Conservation (phyloP, 2,888 invertebrate genomes). For the Amiota minor region DNA sequence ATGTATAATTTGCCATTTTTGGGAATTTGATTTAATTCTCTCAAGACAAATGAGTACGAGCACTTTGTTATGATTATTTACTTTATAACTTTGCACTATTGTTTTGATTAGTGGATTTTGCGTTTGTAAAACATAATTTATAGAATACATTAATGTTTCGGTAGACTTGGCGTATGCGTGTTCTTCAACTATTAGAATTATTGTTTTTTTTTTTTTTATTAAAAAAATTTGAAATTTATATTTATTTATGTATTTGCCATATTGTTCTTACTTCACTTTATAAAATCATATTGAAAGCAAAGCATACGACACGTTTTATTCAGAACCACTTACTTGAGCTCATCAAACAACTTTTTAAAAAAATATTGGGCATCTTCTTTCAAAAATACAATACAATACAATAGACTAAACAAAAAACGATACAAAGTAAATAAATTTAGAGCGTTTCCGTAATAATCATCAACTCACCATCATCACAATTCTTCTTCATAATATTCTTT, state of each 20-base stretch:
- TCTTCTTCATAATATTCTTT: slow-evolving; percentile 20
- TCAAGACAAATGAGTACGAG: no score
- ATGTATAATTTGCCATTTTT: no score
- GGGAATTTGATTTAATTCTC: no score
- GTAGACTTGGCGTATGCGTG: neutral
- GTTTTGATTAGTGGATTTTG: neutral
- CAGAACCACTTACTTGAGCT: neutral
- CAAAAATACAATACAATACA: slow-evolving; percentile 50
- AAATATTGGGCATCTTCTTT: neutral
- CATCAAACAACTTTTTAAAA: neutral
- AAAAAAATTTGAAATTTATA: neutral
- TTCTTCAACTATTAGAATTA: slow-evolving; percentile 4
- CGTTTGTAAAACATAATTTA: no score
- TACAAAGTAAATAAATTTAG: slow-evolving; percentile 60
- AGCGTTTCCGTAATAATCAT: slow-evolving; percentile 63
- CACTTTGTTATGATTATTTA: neutral
- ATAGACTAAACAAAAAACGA: slow-evolving; percentile 61
- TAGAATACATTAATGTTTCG: neutral
- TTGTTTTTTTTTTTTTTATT: neutral
- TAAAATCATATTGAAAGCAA: no score
- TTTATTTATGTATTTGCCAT: neutral
- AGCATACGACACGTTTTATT: neutral
- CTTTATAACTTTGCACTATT: neutral
- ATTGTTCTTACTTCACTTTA: neutral
- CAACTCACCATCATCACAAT: slow-evolving; percentile 41